Base-by-base conservation (phyloP, 2,797 vertebrate species). In the Nothura maculosa region DNA sequence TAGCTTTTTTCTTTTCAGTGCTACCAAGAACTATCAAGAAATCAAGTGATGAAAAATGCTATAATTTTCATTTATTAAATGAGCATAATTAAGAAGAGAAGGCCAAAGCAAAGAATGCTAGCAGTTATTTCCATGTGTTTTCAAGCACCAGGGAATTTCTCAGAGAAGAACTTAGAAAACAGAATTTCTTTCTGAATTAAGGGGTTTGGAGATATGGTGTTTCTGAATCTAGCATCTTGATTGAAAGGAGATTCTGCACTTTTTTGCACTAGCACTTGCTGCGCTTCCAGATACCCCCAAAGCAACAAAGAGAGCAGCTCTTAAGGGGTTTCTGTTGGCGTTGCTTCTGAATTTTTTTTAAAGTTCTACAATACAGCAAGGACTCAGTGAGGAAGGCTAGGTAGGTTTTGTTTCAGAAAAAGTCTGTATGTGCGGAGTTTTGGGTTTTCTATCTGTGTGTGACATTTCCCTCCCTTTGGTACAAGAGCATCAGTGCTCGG, bases 51-150 rank as follows among this genome's bases (percentile, higher is more conserved):
- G 81, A 85, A 87, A 85, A 9, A 21, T 54, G n/a, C 72, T 89
- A 19, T 89, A 82, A 82, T 87, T 89, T 90, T 78, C 75, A 90
- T 45, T 82, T 92, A 86, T 80, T 82, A 85, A 91, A 61, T 62
- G 15, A 74, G 17, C 30, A 61, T 80, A 86, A 82, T 94, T 93
- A 88, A 74, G 78, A 80, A 74, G 74, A 83, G 54, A 64, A 82
- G 64, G 45, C 34, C 9, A 58, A 81, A 92, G 63, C 79, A 66
- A 75, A 73, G 70, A 79, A 61, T 73, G 34, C 76, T 82, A 67
- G 40, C 32, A 61, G 19, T 66, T 87, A 67, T 60, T 93, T 87
- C 61, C 55, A 15, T 7, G 19, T 74, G 8, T 19, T 52, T 66
- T 38, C 8, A 74, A 15, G 1, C 48, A 88, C 0, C 2, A 6